Evolutionary conservation across 2,797 vertebrate species (phyloP).

Genomic region (Sebastes ruberrimus): DNA sequence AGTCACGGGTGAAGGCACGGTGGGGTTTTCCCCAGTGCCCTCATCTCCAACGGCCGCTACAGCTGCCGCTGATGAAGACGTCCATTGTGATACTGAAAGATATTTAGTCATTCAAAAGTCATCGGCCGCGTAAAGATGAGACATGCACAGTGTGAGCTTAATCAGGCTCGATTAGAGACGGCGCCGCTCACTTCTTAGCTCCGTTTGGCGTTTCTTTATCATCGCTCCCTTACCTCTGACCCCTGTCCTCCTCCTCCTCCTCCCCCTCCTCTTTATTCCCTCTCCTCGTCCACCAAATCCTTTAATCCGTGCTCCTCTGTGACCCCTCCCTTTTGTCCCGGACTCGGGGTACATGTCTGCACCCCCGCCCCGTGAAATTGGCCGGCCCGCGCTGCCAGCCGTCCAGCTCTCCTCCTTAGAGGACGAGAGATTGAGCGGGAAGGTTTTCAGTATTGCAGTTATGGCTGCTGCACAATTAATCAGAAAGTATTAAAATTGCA

Average conservation of each 20-base stretch:
- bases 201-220: conserved; percentile 65
- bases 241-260: conserved; percentile 52
- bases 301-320: conserved; percentile 66
- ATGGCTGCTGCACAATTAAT: conserved; percentile 1
- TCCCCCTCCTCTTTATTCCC: conserved; percentile 30
- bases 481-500: background rate
- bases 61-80: conserved; percentile 51
- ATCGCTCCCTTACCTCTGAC: conserved; percentile 72
- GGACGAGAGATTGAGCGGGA: conserved; percentile 4
- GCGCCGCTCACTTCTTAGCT: conserved; percentile 47
- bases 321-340: conserved; percentile 69
- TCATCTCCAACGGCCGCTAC: background rate
- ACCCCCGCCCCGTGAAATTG: conserved; percentile 70
- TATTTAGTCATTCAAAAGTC: conserved; percentile 54
- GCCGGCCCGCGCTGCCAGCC: conserved; percentile 27
- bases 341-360: conserved; percentile 66
- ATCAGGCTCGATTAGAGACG: conserved; percentile 61
- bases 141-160: conserved; percentile 69
- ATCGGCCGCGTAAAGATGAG: conserved; percentile 41
- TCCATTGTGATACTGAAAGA: conserved; percentile 51
- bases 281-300: conserved; percentile 55
- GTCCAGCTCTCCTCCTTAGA: background rate
- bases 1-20: conserved; percentile 26
- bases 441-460: background rate
- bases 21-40: conserved; percentile 1